phyloP scores from a whole-genome alignment of 2,797 vertebrate genomes.

The Chelon auratus region DNA sequence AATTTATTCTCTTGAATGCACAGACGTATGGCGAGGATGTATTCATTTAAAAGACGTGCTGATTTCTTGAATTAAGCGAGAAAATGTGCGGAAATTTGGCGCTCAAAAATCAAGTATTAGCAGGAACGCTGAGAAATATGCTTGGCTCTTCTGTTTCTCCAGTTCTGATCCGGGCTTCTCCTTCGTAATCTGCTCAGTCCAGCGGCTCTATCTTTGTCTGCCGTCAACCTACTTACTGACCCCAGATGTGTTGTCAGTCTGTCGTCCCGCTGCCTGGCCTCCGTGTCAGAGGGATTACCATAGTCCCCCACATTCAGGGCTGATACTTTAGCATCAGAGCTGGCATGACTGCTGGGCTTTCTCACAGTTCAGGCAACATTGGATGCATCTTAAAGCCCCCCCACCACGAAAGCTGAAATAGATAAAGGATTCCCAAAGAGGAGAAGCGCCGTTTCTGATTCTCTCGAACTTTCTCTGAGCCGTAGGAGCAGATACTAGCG shows the following conservation, averaged over 20 bases:
- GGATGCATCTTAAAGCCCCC: slow-evolving; percentile 36
- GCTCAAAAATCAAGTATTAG: slow-evolving; percentile 55
- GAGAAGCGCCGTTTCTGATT: not conserved
- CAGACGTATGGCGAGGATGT: slow-evolving; percentile 25
- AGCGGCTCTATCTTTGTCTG: slow-evolving; percentile 67
- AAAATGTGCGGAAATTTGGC: slow-evolving; percentile 4
- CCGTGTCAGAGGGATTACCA: slow-evolving; percentile 74
- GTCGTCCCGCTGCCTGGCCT: slow-evolving; percentile 66
- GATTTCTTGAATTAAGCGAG: slow-evolving; percentile 24
- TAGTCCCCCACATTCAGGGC: slow-evolving; percentile 52
- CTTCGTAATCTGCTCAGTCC: slow-evolving; percentile 73
- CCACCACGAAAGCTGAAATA: not conserved
- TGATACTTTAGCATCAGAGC: slow-evolving; percentile 54
- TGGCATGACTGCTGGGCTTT: slow-evolving; percentile 39
- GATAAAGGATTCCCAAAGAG: not conserved
- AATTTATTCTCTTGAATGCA: slow-evolving; percentile 51
- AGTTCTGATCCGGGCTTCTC: slow-evolving; percentile 59
- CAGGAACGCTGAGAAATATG: slow-evolving; percentile 35
- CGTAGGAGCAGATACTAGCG: slow-evolving; percentile 1
- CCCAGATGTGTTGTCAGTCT: slow-evolving; percentile 78
- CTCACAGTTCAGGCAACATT: slow-evolving; percentile 38
- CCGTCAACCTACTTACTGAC: slow-evolving; percentile 76
- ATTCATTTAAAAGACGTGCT: slow-evolving; percentile 20
- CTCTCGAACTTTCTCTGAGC: slow-evolving; percentile 2
- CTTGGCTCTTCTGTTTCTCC: slow-evolving; percentile 45